Base-by-base conservation (phyloP, 2,113 vertebrate species). In the Saccopteryx bilineata region DNA sequence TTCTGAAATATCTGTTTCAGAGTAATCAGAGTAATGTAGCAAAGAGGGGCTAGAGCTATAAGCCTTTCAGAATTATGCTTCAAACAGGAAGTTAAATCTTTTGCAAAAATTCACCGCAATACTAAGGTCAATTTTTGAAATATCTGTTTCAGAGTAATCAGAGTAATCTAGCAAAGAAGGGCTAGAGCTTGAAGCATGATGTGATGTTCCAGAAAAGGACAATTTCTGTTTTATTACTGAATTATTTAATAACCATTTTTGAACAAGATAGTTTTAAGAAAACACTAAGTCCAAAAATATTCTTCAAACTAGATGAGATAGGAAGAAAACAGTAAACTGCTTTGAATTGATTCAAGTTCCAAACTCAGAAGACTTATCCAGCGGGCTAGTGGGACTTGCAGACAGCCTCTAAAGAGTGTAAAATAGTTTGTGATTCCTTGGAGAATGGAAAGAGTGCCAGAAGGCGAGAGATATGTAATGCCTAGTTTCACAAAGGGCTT, bases 331-430 rank as follows among this genome's bases (percentile, higher is more conserved):
- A 79, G 26, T 28, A 31, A 61, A 9, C 58, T 81, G 9, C 85
- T 89, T 68, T 82, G 86, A 66, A 50, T 74, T 90, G 31, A 76
- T 78, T 87, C n/a, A 48, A 7, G 33, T 54, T 58, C 81, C 78
- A 89, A 68, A 24, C 58, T 31, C 66, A 31, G 66, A 66, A 84
- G 84, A 50, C 66, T 5, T 5, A 19, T 75, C 23, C 69, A 56
- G 12, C 7, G 14, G 78, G 52, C 74, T 54, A 12, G 46, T 50
- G 60, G 95, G 58, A 65, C 74, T 56, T 82, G 65, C 58, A 79
- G 79, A 80, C 90, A 76, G n/a, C 68, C 11, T 71, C 60, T 68
- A 11, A 69, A 28, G 63, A 90, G 75, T 93, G 65, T 87, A 17
- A 61, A 85, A 46, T 65, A 56, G 82, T 89, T 63, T 31, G 69